A percentile compares a stretch with the other conserved stretches of the same genome.
These are phyloP conservation scores for Netelia virgata DNA, from an alignment of 2,888 invertebrate species.

Conservation along the genomic window DNA sequence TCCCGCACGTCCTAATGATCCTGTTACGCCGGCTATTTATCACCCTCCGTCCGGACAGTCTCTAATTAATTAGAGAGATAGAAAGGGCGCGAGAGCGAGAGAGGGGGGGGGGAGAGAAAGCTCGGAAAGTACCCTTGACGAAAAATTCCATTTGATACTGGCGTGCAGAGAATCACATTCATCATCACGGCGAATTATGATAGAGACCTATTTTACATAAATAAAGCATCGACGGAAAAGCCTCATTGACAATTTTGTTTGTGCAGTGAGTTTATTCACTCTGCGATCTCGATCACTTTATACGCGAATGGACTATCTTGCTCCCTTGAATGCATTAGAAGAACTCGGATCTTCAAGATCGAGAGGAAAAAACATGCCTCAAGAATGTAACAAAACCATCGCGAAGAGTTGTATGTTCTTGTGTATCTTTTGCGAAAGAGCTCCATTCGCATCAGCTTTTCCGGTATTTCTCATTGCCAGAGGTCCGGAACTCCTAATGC, in stretches of 20 bases:
- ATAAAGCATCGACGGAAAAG: background rate
- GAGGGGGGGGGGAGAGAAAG: constrained; percentile 1
- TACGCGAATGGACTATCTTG: background rate
- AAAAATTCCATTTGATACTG: constrained; percentile 56
- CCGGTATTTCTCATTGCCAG: constrained; percentile 40
- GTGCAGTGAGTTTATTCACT: background rate
- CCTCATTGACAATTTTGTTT: background rate
- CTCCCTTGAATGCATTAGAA: background rate
- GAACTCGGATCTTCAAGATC: background rate
- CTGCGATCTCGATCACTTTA: background rate
- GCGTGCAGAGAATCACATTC: constrained; percentile 52
- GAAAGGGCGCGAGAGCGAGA: constrained; percentile 12
- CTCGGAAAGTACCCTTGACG: constrained; percentile 38
- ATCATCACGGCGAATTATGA: constrained; percentile 38
- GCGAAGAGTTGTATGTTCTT: constrained; percentile 20
- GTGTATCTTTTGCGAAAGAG: constrained; percentile 18
- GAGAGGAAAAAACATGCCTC: constrained; percentile 3
- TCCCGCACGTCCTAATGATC: constrained; percentile 78
- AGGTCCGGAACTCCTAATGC: constrained; percentile 43
- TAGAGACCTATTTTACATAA: constrained; percentile 32
- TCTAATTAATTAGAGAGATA: constrained; percentile 78
- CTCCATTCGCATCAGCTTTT: constrained; percentile 51
- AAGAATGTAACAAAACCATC: constrained; percentile 21
- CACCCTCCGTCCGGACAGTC: constrained; percentile 75
- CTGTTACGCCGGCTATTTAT: constrained; percentile 79